Evolutionary conservation across 2,888 invertebrate genomes (phyloP), one percentile per base, ranked within the genome.

Genomic region (Yponomeuta malinellus): DNA sequence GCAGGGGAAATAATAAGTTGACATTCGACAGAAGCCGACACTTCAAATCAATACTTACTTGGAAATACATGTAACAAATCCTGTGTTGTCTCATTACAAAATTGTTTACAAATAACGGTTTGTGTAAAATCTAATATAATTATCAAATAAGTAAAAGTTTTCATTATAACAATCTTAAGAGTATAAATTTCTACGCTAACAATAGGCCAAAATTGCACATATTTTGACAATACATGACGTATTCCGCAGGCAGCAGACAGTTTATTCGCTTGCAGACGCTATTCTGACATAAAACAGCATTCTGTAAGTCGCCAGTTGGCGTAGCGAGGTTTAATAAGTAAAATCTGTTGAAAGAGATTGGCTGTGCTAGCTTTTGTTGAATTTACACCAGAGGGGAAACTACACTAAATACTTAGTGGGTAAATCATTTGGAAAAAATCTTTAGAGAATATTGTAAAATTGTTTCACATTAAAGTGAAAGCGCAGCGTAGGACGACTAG

Each of bases 131-230:
- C 78, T 83, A 85, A 81, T 81, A 72, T 31, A 65, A 85, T 79
- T 82, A 88, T 80, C 78, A 90, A 87, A 87, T 87, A 79, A 79
- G 81, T 79, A 81, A 80, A 79, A 82, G 82, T 83, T 88, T 82
- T 86, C 91, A 90, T 90, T 82, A 76, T 90, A 86, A 81, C 76
- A 84, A 87, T 86, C 23, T 23, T 23, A 23, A 23, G 23, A 23
- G 23, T 23, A 23, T 23, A 23, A 23, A 23, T 23, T 23, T 23
- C 23, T 23, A 23, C 23, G 23, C 76, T 90, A 86, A 81, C 76
- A 84, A 87, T 86, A 82, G 80, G 74, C 78, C 79, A 77, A 81
- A 78, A 79, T 78, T 74, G 77, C 76, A 83, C 77, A 76, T 83
- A 66, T 81, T 84, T 83, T 86, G 88, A 87, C 85, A 82, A 81